Evolutionary conservation across 2,113 vertebrate species (phyloP).

Genomic region (Choloepus hoffmanni): DNA sequence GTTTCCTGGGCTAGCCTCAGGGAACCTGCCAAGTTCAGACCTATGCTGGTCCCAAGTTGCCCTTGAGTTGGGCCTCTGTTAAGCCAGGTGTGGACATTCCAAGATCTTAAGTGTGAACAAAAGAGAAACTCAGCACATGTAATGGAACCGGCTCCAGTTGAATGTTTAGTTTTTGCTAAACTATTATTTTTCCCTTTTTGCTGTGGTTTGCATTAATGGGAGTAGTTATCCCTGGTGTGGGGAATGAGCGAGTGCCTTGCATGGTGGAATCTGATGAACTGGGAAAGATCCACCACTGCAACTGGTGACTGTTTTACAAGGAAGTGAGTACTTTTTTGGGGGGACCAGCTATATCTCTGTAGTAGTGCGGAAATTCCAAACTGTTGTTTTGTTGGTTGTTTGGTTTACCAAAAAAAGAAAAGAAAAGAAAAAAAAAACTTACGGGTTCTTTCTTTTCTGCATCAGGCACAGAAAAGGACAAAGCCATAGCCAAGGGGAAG

Average conservation of each 20-base stretch:
- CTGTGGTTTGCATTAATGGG: constrained; percentile 68
- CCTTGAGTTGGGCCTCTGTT: constrained; percentile 55
- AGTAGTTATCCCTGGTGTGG: constrained; percentile 55
- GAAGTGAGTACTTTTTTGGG: constrained; percentile 38
- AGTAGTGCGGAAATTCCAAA: constrained; percentile 39
- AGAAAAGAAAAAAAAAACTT: neutral
- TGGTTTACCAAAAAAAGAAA: constrained; percentile 43
- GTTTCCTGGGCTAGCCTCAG: constrained; percentile 52
- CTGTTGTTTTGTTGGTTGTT: constrained; percentile 65
- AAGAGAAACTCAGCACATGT: constrained; percentile 54
- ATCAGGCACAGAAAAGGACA: constrained; percentile 4
- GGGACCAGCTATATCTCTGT: constrained; percentile 69
- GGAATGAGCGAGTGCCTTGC: neutral
- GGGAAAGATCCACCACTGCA: neutral
- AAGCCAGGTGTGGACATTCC: constrained; percentile 68
- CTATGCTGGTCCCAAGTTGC: constrained; percentile 56
- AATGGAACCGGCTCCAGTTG: constrained; percentile 67
- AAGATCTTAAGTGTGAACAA: constrained; percentile 56
- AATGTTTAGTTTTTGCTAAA: constrained; percentile 76
- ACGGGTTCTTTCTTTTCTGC: constrained; percentile 33
- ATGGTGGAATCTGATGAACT: neutral
- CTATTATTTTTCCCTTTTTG: constrained; percentile 65
- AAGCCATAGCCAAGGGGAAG: neutral
- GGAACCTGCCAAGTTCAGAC: constrained; percentile 56
- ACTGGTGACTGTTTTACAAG: neutral